These are phyloP conservation scores for Chaetophractus vellerosus DNA, from an alignment of 2,797 vertebrate species.

Conservation along the genomic window DNA sequence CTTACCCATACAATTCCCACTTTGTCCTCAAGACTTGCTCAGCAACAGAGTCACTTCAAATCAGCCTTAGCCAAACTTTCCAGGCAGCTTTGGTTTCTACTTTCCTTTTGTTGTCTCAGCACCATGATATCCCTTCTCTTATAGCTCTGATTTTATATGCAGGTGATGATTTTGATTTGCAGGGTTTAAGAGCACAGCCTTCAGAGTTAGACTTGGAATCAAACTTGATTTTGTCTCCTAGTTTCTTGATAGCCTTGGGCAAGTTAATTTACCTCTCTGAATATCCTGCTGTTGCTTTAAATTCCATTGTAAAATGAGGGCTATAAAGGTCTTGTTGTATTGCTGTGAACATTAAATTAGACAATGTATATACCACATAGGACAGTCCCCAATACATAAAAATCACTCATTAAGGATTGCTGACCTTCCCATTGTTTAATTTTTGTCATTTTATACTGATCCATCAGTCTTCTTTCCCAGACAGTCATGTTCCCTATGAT, in stretches of 20 bases:
- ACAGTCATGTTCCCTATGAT: not conserved
- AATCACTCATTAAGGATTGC: not conserved
- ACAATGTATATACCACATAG: not conserved
- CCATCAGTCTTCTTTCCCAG: not conserved
- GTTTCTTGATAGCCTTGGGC: not conserved
- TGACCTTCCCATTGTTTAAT: not conserved
- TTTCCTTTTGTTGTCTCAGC: not conserved
- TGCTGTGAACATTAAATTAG: not conserved
- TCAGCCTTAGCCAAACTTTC: not conserved
- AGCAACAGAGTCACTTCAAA: not conserved
- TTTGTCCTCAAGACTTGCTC: not conserved
- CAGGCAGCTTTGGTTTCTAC: not conserved
- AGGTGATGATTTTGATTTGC: not conserved
- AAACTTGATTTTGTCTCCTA: not conserved
- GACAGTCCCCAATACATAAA: not conserved
- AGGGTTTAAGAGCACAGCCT: not conserved
- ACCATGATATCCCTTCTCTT: not conserved
- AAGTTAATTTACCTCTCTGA: not conserved
- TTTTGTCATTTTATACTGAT: not conserved
- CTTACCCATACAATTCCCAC: not conserved
- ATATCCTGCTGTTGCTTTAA: not conserved
- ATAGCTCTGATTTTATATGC: not conserved
- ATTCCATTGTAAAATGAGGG: not conserved
- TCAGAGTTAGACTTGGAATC: not conserved
- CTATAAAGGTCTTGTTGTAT: not conserved